phyloP scores from a whole-genome alignment of 2,888 invertebrate species.

The Torymus tubicola region DNA sequence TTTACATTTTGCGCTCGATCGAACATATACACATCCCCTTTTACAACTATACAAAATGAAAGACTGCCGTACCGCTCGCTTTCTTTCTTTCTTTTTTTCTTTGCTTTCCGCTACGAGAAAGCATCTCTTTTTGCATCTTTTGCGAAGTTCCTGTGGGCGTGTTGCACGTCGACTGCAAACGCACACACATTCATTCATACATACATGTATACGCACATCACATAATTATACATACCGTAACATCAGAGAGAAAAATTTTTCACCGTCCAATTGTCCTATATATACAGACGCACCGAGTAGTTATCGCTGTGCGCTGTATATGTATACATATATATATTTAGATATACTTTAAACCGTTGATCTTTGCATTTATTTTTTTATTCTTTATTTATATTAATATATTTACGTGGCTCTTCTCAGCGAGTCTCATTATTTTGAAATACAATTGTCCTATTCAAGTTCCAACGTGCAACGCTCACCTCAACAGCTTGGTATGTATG shows the following conservation, averaged over 20 bases:
- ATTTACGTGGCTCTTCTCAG: neutral
- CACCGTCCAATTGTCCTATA: neutral
- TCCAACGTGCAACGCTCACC: too few relatives aligned
- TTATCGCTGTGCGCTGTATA: constrained; percentile 23
- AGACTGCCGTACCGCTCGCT: neutral
- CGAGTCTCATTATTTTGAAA: constrained; percentile 31
- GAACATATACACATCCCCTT: neutral
- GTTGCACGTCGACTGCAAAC: neutral
- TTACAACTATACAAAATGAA: constrained; percentile 39
- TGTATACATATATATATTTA: neutral
- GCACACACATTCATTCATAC: neutral
- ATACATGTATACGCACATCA: neutral
- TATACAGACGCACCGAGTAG: constrained; percentile 10
- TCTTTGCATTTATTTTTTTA: neutral
- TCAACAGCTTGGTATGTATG: neutral
- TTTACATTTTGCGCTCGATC: neutral
- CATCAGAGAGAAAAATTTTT: constrained; percentile 12
- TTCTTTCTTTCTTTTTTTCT: neutral
- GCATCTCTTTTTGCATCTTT: constrained; percentile 9
- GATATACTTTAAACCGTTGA: constrained; percentile 4
- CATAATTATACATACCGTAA: neutral
- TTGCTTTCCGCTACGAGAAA: neutral
- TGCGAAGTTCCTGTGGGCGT: constrained; percentile 4
- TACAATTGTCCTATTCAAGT: constrained; percentile 9
- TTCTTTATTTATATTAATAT: constrained; percentile 19